Evolutionary conservation across 2,888 invertebrate species (phyloP), one percentile per base, ranked within the genome.

Genomic region (Germaria angustata): DNA sequence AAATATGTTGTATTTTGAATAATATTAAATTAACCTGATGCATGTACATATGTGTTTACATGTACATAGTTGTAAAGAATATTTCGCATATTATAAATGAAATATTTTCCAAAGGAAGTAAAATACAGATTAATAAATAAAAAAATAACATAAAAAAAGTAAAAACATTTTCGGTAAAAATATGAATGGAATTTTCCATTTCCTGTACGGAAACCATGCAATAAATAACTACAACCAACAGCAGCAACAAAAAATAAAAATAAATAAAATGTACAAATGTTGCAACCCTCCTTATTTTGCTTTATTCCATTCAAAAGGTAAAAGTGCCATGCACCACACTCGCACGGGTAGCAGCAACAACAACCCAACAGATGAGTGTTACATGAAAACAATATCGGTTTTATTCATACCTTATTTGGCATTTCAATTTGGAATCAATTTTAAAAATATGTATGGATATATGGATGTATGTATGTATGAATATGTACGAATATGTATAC

Each of bases 151-250:
- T n/a, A n/a, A n/a, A n/a, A n/a, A 28, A 69, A 69, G 28, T 32
- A 39, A 71, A 63, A 61, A 34, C 13, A 78, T 73, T 81, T 78
- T 78, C 24, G 44, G 28, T 73, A 55, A 63, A 78, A 81, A 78
- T 81, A 78, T 78, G 78, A 81, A 78, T 81, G 78, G 81, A 81
- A 81, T 81, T 81, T 81, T 81, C 81, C 81, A 81, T 81, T 81
- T 81, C 81, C 81, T 78, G 78, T 69, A 63, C 78, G 81, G 81
- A 81, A 81, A 75, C 81, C 78, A 81, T 69, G 78, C 78, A 63
- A 81, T 81, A 78, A 81, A 78, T 73, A 78, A 78, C 69, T 55
- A 76, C 69, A 68, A 57, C n/a, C n/a, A n/a, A n/a, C n/a, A n/a
- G n/a, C n/a, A 57, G 36, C 51, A 59, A 72, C 66, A 53, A 34